These are phyloP conservation scores for Nineta flava DNA, from an alignment of 2,888 invertebrate species.

Conservation along the genomic window DNA sequence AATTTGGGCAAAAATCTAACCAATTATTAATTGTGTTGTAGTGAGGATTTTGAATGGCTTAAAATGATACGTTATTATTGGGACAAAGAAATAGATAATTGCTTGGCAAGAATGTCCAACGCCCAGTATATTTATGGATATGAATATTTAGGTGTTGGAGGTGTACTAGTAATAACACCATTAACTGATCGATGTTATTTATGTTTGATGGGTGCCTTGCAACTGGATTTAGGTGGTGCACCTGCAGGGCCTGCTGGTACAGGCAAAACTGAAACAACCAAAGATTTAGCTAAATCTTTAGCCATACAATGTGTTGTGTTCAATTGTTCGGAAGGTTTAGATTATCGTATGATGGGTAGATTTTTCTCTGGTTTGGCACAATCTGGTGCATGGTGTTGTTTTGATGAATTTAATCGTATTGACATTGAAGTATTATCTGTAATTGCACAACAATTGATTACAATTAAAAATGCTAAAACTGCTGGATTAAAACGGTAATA, in stretches of 20 bases:
- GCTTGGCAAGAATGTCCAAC: constrained; percentile 71
- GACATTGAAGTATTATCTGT: constrained; percentile 82
- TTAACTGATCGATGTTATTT: constrained; percentile 78
- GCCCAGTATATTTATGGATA: constrained; percentile 73
- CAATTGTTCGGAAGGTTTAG: constrained; percentile 71
- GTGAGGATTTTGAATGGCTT: constrained; percentile 72
- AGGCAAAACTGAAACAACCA: constrained; percentile 83
- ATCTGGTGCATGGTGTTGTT: constrained; percentile 85
- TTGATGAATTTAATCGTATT: constrained; percentile 83
- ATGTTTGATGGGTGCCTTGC: constrained; percentile 79
- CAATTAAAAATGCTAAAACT: constrained; percentile 73
- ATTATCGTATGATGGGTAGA: constrained; percentile 74
- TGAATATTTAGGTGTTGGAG: constrained; percentile 78
- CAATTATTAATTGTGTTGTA: constrained; percentile 19
- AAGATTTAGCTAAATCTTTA: constrained; percentile 73
- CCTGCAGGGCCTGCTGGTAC: constrained; percentile 82
- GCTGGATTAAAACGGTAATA: constrained; percentile 38
- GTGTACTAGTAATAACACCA: constrained; percentile 77
- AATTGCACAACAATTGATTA: constrained; percentile 78
- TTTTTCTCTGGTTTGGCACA: constrained; percentile 82
- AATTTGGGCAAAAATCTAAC: neutral
- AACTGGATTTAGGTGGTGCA: constrained; percentile 74
- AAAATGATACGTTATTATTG: constrained; percentile 85
- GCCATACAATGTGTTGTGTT: constrained; percentile 86
- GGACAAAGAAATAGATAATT: constrained; percentile 60